Base-by-base conservation (phyloP, 2,113 vertebrate species). In the Columbina picui region DNA sequence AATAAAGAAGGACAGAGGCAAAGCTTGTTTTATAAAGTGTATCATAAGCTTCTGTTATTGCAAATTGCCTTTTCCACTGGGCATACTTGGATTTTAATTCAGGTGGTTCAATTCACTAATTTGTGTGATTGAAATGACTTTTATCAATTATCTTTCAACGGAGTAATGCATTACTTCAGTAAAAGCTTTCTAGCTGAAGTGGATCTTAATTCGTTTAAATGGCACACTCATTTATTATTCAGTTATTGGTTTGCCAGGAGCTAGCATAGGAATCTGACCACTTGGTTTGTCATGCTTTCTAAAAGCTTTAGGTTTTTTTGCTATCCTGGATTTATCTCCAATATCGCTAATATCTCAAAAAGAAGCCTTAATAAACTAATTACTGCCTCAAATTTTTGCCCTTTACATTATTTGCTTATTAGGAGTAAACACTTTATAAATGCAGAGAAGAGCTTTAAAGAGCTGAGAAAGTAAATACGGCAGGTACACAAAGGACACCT, bases 1-100 rank as follows among this genome's bases (percentile, higher is more conserved):
- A 95, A 94, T 94, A 94, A 93, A 96, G 93, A 71, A 87, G 84
- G 85, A 77, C 89, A 86, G 93, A 95, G 92, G 91, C 93, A 91
- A 89, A 82, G 69, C 84, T 81, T 86, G 82, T 85, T 96, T 93
- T 84, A 57, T 90, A 95, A 92, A 93, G 76, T n/a, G 12, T 70
- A 75, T 84, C 70, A 93, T 82, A 96, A 90, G 61, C 73, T 96
- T 81, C 79, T 92, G 7, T 90, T 92, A 78, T 3, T 81, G 88
- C 76, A 93, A 81, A 95, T 81, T 94, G 79, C 65, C 71, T 88
- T 92, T 86, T 94, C 90, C 86, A 71, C 83, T 90, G 88, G 80
- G 93, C 52, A 57, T 93, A 88, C 79, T 93, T 96, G 36, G 80
- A 59, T 81, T 90, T 90, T 91, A 90, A 87, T 96, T 96, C 85